Evolutionary conservation across 2,113 vertebrate species (phyloP), one percentile per base, ranked within the genome.

Genomic region (Bufo bufo): DNA sequence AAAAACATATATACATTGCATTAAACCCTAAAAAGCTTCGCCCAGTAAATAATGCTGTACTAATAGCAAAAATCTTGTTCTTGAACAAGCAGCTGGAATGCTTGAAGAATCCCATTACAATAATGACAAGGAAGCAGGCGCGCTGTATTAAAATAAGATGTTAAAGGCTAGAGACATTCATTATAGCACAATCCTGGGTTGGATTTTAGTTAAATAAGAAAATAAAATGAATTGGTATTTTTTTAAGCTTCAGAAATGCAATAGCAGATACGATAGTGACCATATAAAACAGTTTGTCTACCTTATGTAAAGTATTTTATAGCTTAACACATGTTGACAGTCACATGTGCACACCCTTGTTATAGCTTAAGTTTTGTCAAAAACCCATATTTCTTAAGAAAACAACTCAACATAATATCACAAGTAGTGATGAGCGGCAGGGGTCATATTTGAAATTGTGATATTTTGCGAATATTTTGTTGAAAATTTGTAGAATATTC

Each of bases 1-100:
- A 50, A 49, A 10, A 75, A 75, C 47, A 75, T 75, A 19, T 74
- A 49, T 74, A 61, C 45, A 17, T 61, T 47, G 61, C 33, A 45
- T 80, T 80, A 10, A 61, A 81, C 61, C 4, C 78, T 81, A 61
- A 81, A 33, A 61, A 43, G 78, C 56, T 81, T 19, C 61, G 45
- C 78, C 78, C 78, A 13, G 54, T 81, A 59, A 59, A 45, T 61
- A 81, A 61, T 9, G 20, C 54, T 81, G 77, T 87, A 66, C 74
- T 83, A 59, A 47, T 12, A 83, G 20, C 20, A 83, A 74, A 82
- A 59, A 87, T 59, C 49, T 63, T 10, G 17, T 49, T 47, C 19
- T 50, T 59, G 50, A 82, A 49, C 43, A 47, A 87, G 86, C 86
- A 80, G 86, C 66, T 58, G 65, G 86, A 79, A 82, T 45, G 78